A percentile compares a stretch with the other conserved stretches of the same genome.
These are phyloP conservation scores for Tenthredo scrophulariae DNA, from an alignment of 2,888 invertebrate species.

Conservation along the genomic window DNA sequence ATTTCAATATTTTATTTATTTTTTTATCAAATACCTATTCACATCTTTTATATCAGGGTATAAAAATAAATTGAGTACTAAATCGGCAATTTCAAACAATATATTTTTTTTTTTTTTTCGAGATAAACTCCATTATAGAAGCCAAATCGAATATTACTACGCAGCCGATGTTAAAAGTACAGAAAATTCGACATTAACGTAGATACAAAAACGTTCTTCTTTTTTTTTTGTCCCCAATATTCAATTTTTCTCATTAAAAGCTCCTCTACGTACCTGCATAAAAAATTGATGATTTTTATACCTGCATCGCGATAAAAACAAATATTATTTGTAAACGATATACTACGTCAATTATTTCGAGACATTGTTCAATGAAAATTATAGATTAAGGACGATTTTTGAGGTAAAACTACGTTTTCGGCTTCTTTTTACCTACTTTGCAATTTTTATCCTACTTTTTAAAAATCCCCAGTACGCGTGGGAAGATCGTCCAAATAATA, in stretches of 20 bases:
- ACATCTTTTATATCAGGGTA: background rate
- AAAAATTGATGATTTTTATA: background rate
- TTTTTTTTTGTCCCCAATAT: background rate
- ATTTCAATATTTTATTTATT: background rate
- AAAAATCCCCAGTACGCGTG: too few species aligned
- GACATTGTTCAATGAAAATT: too few species aligned
- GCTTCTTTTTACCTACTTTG: too few species aligned
- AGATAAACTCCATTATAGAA: constrained; percentile 4
- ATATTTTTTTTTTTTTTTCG: background rate
- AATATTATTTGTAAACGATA: too few species aligned
- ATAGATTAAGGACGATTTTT: too few species aligned
- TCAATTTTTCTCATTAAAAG: background rate
- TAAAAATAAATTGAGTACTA: background rate
- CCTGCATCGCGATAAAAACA: too few species aligned
- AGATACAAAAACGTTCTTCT: background rate
- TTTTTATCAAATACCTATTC: background rate
- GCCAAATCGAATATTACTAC: constrained; percentile 4
- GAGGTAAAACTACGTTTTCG: too few species aligned
- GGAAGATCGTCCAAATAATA: too few species aligned
- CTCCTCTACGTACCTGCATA: background rate
- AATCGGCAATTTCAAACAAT: background rate
- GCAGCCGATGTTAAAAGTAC: background rate
- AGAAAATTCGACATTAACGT: background rate
- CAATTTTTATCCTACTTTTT: too few species aligned
- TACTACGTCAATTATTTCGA: too few species aligned